These are phyloP conservation scores for Porites divaricata DNA, from an alignment of 92 coral and sea anemone species.

Conservation along the genomic window DNA sequence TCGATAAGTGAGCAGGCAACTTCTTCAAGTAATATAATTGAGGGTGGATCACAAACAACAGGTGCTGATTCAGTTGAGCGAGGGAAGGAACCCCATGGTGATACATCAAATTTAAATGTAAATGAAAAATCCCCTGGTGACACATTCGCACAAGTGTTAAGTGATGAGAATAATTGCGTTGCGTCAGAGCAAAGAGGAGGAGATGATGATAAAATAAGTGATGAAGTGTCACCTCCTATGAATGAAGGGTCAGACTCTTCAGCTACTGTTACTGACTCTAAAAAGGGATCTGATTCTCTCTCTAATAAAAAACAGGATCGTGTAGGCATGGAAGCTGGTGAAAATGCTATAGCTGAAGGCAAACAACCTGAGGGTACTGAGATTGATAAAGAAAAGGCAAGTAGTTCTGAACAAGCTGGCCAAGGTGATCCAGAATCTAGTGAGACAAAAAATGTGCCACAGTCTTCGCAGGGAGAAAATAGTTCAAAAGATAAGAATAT, in stretches of 20 bases:
- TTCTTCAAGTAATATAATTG: background rate
- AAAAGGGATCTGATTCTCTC: constrained; percentile 42
- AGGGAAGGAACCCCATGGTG: constrained; percentile 16
- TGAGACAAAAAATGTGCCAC: constrained; percentile 17
- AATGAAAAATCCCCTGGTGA: background rate
- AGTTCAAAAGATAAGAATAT: constrained; percentile 2
- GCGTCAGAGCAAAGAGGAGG: constrained; percentile 18
- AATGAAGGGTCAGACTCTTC: constrained; percentile 50
- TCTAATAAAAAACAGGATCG: constrained; percentile 45
- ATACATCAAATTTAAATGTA: background rate
- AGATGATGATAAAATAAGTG: constrained; percentile 42
- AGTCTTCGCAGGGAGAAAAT: background rate
- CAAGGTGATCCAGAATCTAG: background rate
- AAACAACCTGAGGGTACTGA: constrained; percentile 3
- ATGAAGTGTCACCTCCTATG: constrained; percentile 79
- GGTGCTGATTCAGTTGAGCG: background rate
- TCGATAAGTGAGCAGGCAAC: background rate
- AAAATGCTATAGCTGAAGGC: constrained; percentile 15
- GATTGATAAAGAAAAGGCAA: constrained; percentile 18
- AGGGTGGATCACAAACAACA: constrained; percentile 19
- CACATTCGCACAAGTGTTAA: background rate
- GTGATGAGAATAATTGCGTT: background rate
- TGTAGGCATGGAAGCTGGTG: constrained; percentile 11
- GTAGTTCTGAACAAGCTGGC: constrained; percentile 6
- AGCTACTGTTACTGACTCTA: constrained; percentile 16